Evolutionary conservation across 2,888 invertebrate species (phyloP).

Genomic region (Pilophorus perplexus): DNA sequence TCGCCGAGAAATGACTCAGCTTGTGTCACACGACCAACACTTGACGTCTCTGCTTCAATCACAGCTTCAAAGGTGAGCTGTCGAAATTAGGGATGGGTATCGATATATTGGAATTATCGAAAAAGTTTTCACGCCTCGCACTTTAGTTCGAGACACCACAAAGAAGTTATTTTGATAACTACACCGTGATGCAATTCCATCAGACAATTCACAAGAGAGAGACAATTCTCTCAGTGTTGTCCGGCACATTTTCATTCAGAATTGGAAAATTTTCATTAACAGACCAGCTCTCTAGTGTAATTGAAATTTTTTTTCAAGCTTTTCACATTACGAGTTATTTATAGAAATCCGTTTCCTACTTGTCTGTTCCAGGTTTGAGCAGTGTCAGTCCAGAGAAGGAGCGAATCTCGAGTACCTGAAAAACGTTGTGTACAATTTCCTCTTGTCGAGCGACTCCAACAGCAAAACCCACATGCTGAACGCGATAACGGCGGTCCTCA

Average conservation of each 20-base stretch:
- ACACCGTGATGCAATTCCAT: no score
- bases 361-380: slow-evolving; percentile 58
- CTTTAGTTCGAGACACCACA: no score
- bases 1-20: slow-evolving; percentile 52
- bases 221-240: no score
- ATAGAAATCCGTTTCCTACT: no score
- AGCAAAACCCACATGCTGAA: slow-evolving; percentile 81
- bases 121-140: no score
- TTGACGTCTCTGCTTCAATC: slow-evolving; percentile 51
- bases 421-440: slow-evolving; percentile 81
- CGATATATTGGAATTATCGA: no score
- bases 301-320: not conserved
- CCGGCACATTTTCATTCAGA: not conserved
- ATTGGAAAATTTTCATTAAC: not conserved
- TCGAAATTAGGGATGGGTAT: no score
- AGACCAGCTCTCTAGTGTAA: no score
- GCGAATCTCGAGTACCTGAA: slow-evolving; percentile 87
- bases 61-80: slow-evolving; percentile 53
- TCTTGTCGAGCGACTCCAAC: slow-evolving; percentile 66
- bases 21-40: slow-evolving; percentile 51
- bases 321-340: no score
- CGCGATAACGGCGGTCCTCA: slow-evolving; percentile 80
- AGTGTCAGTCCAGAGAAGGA: slow-evolving; percentile 75
- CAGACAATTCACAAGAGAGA: no score
- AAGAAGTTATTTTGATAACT: no score